Evolutionary conservation across 2,888 invertebrate genomes (phyloP), one percentile per base, ranked within the genome.

Genomic region (Drosophila melanosoma): DNA sequence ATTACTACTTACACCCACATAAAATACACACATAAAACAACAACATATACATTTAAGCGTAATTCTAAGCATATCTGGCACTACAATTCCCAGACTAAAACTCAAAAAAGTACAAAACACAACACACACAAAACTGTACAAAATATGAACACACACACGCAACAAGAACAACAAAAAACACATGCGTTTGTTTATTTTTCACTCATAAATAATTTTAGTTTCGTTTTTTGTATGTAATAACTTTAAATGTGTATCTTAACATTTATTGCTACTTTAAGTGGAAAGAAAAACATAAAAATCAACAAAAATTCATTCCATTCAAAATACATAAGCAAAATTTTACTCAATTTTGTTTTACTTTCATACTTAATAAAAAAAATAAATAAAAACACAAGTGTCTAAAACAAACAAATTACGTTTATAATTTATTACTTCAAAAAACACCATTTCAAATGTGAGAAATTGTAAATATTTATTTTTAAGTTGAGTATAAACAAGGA

Each of bases 21-120:
- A 42, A 20, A 42, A 63, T 11, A 58, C 20, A 73, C 62, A 61
- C 49, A 57, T 69, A 65, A 57, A 78, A 62, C 63, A 65, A 69
- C 59, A 67, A 65, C 32, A 60, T 54, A 12, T 49, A 51, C 32
- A 56, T 49, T 60, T 80, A 78, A 72, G 72, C 32, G 12, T 69
- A 69, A 32, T 35, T 45, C n/a, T 76, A 76, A 77, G 80, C 56
- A 48, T 74, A 59, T 45, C 76, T 79, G 75, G 65, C 72, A 62
- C 72, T 56, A 53, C 48, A 54, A 76, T 8, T 45, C 53, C 63
- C 76, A 79, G 79, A 54, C 56, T 45, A 23, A 35, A 77, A 40
- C 42, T 49, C 20, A 12, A 36, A 59, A 52, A 67, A 64, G 63
- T 69, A 58, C 61, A 74, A 65, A 61, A 62, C 62, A 64, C 65